These are phyloP conservation scores for Pterocles gutturalis DNA, from an alignment of 2,113 vertebrate species.

Conservation along the genomic window DNA sequence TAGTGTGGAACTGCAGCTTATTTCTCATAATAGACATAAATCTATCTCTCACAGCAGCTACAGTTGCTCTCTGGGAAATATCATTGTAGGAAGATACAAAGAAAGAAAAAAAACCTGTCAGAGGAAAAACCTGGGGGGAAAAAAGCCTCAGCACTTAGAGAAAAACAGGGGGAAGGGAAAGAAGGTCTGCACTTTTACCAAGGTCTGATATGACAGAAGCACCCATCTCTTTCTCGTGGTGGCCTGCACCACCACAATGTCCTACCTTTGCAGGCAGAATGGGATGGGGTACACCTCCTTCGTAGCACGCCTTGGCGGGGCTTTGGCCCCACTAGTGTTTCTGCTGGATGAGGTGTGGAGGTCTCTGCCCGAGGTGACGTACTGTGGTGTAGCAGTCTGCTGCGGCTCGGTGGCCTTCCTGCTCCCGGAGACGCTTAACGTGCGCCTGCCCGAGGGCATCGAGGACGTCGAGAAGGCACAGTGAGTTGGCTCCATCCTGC, in stretches of 20 bases:
- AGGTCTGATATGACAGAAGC: background rate
- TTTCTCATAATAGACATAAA: background rate
- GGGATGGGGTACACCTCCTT: constrained; percentile 60
- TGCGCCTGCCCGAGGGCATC: constrained; percentile 4
- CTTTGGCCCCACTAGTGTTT: constrained; percentile 40
- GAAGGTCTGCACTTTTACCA: background rate
- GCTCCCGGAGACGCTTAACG: background rate
- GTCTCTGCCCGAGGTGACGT: background rate
- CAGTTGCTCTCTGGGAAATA: background rate
- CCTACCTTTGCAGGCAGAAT: constrained; percentile 43
- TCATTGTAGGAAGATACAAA: fast-evolving
- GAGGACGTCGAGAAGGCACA: constrained; percentile 1
- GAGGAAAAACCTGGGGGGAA: fast-evolving
- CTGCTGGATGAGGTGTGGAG: constrained; percentile 50
- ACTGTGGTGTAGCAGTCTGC: background rate
- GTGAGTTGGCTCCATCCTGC: background rate
- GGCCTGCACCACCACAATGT: background rate
- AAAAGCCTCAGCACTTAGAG: background rate
- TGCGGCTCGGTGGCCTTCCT: background rate
- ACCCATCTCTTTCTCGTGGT: background rate
- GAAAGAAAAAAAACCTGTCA: background rate
- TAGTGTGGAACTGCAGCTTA: background rate
- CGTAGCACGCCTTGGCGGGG: background rate
- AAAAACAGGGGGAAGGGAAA: background rate
- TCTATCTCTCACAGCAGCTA: background rate